Percentiles rank a stretch among this genome's conserved stretches.
Conservation (phyloP, 1,140 invertebrate species). For the Drosophila sproati region DNA sequence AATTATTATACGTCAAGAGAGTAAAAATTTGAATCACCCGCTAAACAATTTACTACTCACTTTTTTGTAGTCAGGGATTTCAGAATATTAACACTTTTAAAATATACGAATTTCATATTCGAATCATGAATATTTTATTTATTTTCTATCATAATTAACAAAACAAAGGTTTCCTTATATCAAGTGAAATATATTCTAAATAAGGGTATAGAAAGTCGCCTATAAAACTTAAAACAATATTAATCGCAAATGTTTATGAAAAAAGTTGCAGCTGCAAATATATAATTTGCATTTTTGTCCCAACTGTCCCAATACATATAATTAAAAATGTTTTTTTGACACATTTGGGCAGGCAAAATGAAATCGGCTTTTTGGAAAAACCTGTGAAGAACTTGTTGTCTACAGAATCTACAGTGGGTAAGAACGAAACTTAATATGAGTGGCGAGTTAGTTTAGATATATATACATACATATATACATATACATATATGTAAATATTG, state of each 20-base stretch:
- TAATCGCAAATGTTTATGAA: conserved; percentile 28
- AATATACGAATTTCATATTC: too few relatives aligned
- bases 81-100: too few relatives aligned
- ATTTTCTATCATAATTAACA: too few relatives aligned
- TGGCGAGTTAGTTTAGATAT: too few relatives aligned
- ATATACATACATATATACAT: neutral
- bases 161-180: too few relatives aligned
- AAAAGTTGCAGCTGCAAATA: conserved; percentile 39
- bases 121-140: too few relatives aligned
- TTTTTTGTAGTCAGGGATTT: too few relatives aligned
- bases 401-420: conserved; percentile 8
- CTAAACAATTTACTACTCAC: too few relatives aligned
- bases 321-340: conserved; percentile 29
- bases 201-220: too few relatives aligned
- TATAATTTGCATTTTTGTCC: conserved; percentile 48
- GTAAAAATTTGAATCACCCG: too few relatives aligned
- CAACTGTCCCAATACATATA: conserved; percentile 40
- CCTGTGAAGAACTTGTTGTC: conserved; percentile 37
- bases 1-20: too few relatives aligned
- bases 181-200: too few relatives aligned
- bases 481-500: neutral
- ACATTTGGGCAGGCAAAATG: conserved; percentile 35
- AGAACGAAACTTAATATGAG: conserved; percentile 35
- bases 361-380: conserved; percentile 39
- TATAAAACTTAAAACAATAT: neutral